Conservation (phyloP, 2,113 vertebrate species). For the Cnemophilus loriae region DNA sequence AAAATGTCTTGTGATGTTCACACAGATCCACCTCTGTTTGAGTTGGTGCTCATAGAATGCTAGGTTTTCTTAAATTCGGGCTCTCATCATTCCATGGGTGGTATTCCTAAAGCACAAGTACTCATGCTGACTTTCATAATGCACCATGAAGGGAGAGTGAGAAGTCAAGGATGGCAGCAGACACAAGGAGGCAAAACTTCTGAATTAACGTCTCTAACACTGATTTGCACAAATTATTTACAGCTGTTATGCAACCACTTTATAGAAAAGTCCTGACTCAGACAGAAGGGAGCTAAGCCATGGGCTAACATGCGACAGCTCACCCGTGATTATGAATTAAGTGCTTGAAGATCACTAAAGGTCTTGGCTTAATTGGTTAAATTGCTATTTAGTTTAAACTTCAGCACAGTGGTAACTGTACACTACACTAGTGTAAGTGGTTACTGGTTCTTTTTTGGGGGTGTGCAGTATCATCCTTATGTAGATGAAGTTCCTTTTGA, state of each 20-base stretch:
- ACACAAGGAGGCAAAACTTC: not conserved
- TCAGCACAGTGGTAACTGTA: not conserved
- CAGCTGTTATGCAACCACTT: not conserved
- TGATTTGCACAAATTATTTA: not conserved
- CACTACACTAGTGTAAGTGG: rapidly evolving
- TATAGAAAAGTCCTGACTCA: not conserved
- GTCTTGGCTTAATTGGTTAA: not conserved
- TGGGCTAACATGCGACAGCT: not conserved
- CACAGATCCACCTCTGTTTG: not conserved
- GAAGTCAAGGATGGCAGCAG: not conserved
- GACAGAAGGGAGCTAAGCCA: not conserved
- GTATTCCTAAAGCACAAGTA: not conserved
- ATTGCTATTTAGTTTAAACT: not conserved
- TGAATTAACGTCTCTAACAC: not conserved
- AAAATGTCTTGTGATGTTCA: not conserved
- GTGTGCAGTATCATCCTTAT: not conserved
- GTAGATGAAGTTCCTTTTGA: not conserved
- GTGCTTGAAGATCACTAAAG: not conserved
- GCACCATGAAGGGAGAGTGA: not conserved
- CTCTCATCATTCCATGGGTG: not conserved
- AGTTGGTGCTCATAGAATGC: not conserved
- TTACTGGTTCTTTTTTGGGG: not conserved
- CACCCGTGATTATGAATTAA: not conserved
- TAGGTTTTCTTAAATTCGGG: not conserved
- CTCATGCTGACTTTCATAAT: not conserved